Conservation (phyloP, 1,140 invertebrate genomes). For the Caenorhabditis inopinata region DNA sequence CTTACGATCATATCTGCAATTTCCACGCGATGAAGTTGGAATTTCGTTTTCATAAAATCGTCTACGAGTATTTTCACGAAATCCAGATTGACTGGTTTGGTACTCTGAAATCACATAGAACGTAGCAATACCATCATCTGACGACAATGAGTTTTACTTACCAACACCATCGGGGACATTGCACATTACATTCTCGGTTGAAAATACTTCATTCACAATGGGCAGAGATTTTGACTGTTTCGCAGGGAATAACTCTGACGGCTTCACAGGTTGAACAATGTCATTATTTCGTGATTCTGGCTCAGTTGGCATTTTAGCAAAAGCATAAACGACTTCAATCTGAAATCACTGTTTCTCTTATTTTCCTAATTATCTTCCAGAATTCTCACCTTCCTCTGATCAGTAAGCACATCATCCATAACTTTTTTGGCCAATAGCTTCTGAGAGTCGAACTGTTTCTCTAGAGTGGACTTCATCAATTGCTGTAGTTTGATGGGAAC, state of each 20-base stretch:
- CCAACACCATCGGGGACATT: not conserved
- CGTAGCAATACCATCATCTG: not conserved
- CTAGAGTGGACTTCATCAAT: constrained; percentile 4
- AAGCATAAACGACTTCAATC: not conserved
- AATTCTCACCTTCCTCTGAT: not conserved
- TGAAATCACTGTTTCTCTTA: not conserved
- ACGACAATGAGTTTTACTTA: not conserved
- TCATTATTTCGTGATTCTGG: not conserved
- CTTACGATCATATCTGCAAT: not conserved
- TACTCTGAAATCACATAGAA: not conserved
- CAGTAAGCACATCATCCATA: not conserved
- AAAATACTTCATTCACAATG: not conserved
- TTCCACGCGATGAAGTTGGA: not conserved
- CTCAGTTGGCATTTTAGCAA: not conserved
- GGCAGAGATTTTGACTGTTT: not conserved
- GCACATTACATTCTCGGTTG: not conserved
- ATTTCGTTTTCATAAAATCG: not conserved
- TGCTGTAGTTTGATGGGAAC: not conserved
- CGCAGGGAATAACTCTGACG: not conserved
- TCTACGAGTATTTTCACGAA: not conserved
- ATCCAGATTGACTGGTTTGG: not conserved
- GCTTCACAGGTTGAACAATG: not conserved
- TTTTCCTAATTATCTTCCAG: no score
- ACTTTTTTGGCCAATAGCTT: not conserved
- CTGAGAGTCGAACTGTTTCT: not conserved